These are phyloP conservation scores for Catocala nupta DNA, from an alignment of 2,888 invertebrate genomes.

Conservation along the genomic window DNA sequence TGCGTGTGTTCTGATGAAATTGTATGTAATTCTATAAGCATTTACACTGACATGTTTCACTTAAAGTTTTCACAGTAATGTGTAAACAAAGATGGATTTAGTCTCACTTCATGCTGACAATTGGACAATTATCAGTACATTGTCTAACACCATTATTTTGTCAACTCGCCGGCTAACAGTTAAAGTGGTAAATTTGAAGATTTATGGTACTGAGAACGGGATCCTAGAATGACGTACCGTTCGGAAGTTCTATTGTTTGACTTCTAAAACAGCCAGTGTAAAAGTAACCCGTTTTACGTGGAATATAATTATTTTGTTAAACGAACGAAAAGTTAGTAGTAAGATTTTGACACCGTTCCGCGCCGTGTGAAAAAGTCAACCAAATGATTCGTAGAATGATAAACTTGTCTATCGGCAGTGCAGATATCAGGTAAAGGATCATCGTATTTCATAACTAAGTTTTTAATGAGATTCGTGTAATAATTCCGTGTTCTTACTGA, in stretches of 20 bases:
- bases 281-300: slow-evolving; percentile 23
- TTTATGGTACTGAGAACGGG: slow-evolving; percentile 69
- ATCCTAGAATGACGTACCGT: slow-evolving; percentile 46
- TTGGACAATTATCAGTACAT: slow-evolving; percentile 66
- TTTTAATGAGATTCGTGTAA: neutral
- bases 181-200: slow-evolving; percentile 73
- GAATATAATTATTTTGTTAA: slow-evolving; percentile 26
- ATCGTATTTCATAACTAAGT: neutral
- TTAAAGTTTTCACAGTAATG: slow-evolving; percentile 15
- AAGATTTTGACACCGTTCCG: neutral
- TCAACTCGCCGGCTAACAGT: slow-evolving; percentile 70
- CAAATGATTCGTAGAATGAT: too few species aligned
- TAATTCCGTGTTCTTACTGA: too few species aligned
- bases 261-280: slow-evolving; percentile 7
- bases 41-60: neutral
- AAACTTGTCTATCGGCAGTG: too few species aligned
- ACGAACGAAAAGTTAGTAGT: slow-evolving; percentile 6
- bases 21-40: too few species aligned
- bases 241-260: slow-evolving; percentile 48
- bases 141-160: slow-evolving; percentile 76
- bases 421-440: too few species aligned
- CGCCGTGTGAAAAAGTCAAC: too few species aligned
- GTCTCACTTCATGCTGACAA: slow-evolving; percentile 62
- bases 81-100: slow-evolving; percentile 53
- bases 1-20: too few species aligned